A percentile compares a stretch with the other conserved stretches of the same genome.
These are phyloP conservation scores for Sebastes schlegelii DNA, from an alignment of 2,113 vertebrate species.

Conservation along the genomic window DNA sequence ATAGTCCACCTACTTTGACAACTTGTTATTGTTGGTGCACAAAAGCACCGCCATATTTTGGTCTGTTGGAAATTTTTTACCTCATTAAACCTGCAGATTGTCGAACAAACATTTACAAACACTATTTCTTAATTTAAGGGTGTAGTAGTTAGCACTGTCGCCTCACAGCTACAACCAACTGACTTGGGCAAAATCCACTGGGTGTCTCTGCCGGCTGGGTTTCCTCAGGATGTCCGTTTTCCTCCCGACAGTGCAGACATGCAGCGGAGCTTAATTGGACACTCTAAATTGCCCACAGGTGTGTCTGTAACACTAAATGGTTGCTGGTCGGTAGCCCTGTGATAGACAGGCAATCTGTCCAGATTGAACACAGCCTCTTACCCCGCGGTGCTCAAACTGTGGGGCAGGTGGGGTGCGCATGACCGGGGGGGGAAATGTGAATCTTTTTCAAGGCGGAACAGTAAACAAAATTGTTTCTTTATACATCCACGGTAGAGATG, in stretches of 20 bases:
- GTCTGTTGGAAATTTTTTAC: neutral
- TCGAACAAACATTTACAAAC: neutral
- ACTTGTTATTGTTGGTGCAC: neutral
- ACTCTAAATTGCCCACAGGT: neutral
- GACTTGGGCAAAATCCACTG: no score
- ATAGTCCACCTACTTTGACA: neutral
- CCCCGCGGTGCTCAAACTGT: no score
- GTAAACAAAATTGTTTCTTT: no score
- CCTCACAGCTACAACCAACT: neutral
- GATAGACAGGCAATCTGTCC: no score
- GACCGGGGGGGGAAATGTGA: no score
- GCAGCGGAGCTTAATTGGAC: neutral
- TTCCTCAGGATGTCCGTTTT: neutral
- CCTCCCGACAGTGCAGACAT: neutral
- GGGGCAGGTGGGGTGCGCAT: no score
- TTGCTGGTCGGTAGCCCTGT: neutral
- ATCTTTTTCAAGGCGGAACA: no score
- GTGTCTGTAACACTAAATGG: neutral
- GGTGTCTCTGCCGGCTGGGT: neutral
- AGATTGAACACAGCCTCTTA: no score
- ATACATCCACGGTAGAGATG: no score
- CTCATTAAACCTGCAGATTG: neutral
- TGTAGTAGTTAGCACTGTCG: neutral
- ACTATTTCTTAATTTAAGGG: neutral
- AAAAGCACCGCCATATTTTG: neutral